Evolutionary conservation across 2,797 vertebrate species (phyloP).

Genomic region (Galagoides demidoff): DNA sequence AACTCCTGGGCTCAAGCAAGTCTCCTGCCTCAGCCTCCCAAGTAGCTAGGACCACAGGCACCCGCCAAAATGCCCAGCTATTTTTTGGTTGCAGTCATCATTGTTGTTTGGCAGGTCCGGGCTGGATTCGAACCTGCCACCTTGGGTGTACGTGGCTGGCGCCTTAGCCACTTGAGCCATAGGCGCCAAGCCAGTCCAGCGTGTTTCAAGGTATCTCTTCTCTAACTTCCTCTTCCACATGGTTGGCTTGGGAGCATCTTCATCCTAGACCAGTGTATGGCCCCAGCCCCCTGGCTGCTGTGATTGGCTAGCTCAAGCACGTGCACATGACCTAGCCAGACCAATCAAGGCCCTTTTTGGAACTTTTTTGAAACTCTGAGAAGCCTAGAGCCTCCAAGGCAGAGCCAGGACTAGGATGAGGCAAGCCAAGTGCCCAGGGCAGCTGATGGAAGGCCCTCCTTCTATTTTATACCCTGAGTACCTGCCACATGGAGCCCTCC

Average conservation of each 20-base stretch:
- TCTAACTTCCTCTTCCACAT: too few species aligned
- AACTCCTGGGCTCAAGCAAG: too few species aligned
- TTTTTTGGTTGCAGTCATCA: too few species aligned
- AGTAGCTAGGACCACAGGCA: too few species aligned
- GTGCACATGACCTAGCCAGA: neutral
- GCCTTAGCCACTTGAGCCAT: too few species aligned
- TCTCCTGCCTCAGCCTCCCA: too few species aligned
- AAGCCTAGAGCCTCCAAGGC: neutral
- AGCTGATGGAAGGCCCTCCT: neutral
- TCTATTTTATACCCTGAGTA: neutral
- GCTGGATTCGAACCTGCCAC: too few species aligned
- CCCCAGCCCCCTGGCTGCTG: neutral
- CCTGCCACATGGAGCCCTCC: neutral
- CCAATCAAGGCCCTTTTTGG: neutral
- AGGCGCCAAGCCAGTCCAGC: too few species aligned
- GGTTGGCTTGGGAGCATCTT: neutral
- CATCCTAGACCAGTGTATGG: neutral
- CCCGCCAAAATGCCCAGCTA: too few species aligned
- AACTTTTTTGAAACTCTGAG: neutral
- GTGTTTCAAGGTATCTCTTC: neutral
- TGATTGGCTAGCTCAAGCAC: constrained; percentile 5
- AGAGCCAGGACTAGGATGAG: neutral
- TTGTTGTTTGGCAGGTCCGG: too few species aligned
- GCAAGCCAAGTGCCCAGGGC: too few species aligned
- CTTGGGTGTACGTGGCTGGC: too few species aligned